Evolutionary conservation across 1,140 invertebrate genomes (phyloP).

Genomic region (Hycleus phaleratus): DNA sequence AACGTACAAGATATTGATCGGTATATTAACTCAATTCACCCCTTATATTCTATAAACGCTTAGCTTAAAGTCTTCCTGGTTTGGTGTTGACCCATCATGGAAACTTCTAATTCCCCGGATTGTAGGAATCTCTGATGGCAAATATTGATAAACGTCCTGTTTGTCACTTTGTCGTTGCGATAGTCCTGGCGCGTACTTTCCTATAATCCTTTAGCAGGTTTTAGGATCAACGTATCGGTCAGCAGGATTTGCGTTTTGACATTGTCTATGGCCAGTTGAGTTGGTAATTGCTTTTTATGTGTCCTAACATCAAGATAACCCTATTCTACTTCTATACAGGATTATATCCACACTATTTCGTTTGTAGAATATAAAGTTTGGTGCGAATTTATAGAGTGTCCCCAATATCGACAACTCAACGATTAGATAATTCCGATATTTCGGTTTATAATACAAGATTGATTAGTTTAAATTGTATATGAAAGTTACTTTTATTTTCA

Average conservation of each 20-base stretch:
- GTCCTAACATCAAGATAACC: slow-evolving; percentile 18
- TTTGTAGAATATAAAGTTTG: too few relatives aligned
- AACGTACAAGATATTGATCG: too few relatives aligned
- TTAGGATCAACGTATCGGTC: slow-evolving; percentile 26
- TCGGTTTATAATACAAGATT: too few relatives aligned
- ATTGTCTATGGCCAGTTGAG: slow-evolving; percentile 17
- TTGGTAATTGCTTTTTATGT: slow-evolving; percentile 29
- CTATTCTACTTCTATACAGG: not conserved
- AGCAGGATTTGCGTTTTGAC: slow-evolving; percentile 27
- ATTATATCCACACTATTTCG: not conserved
- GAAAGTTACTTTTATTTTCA: too few relatives aligned
- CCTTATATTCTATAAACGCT: too few relatives aligned
- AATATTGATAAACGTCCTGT: slow-evolving; percentile 29
- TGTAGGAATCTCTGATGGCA: slow-evolving; percentile 25
- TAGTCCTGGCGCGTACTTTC: slow-evolving; percentile 15
- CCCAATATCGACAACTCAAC: too few relatives aligned
- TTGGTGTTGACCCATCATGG: too few relatives aligned
- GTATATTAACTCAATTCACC: too few relatives aligned
- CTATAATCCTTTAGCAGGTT: slow-evolving; percentile 18
- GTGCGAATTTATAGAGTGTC: too few relatives aligned
- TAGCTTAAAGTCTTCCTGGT: too few relatives aligned
- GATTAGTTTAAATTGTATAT: too few relatives aligned
- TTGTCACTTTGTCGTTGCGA: slow-evolving; percentile 17
- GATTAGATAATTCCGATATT: too few relatives aligned
- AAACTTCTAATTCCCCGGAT: slow-evolving; percentile 1